These are phyloP conservation scores for Lerista edwardsae DNA, from an alignment of 2,797 vertebrate genomes.

Conservation along the genomic window DNA sequence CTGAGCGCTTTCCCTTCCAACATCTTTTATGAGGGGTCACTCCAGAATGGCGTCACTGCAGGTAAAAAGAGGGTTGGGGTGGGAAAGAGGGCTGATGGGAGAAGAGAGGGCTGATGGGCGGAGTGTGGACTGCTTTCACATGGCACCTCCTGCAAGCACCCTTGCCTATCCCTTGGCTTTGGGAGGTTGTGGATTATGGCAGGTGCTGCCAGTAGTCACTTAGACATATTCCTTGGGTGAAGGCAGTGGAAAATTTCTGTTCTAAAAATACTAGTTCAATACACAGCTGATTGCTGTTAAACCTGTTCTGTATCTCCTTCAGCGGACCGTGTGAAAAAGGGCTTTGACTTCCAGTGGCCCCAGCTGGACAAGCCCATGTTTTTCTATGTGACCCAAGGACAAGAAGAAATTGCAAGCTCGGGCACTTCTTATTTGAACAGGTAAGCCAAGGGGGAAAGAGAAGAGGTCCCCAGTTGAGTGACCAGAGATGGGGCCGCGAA, in stretches of 20 bases:
- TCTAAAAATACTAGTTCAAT: not conserved
- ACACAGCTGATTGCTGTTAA: not conserved
- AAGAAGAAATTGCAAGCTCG: conserved; percentile 98
- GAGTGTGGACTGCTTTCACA: not conserved
- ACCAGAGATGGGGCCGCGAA: too few relatives aligned
- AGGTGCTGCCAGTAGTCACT: accelerated
- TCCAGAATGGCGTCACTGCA: conserved; percentile 97
- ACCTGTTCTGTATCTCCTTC: conserved; percentile 26
- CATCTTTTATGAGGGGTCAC: conserved; percentile 97
- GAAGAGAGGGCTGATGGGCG: accelerated
- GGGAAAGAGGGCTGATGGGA: too few relatives aligned
- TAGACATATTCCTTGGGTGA: not conserved
- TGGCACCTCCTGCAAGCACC: not conserved
- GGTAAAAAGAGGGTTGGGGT: conserved; percentile 67
- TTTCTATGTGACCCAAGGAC: conserved; percentile 98
- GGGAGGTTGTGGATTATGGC: not conserved
- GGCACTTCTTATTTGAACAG: conserved; percentile 98
- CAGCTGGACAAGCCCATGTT: conserved; percentile 99
- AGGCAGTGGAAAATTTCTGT: not conserved
- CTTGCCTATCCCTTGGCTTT: accelerated
- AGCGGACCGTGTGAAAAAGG: conserved; percentile 98
- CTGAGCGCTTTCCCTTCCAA: conserved; percentile 99
- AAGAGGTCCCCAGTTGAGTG: too few relatives aligned
- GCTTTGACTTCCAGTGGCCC: conserved; percentile 99
- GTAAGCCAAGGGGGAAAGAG: conserved; percentile 66